Evolutionary conservation across 2,888 invertebrate species (phyloP), one percentile per base, ranked within the genome.

Genomic region (Hemithea aestivaria): DNA sequence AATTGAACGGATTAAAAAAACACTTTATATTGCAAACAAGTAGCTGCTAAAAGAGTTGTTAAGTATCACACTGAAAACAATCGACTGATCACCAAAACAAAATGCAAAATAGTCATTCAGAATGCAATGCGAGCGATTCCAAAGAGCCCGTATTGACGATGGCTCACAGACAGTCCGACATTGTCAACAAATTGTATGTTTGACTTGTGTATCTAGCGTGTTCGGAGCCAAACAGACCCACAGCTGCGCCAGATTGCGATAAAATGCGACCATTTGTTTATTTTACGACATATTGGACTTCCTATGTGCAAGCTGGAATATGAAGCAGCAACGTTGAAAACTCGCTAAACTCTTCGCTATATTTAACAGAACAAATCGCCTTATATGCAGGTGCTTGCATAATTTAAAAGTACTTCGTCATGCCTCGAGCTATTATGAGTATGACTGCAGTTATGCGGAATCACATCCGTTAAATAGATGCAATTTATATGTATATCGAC

Each of bases 151-250:
- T 49, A 46, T 54, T 38, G 48, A 44, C 48, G 40, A 31, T 38
- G 27, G 27, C 33, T 40, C 40, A 44, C 44, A 50, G 44, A 53
- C 37, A 48, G 40, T 47, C 51, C 46, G 53, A 45, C 46, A 53
- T 38, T 58, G 66, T 63, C 62, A 65, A 63, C 61, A 66, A 49
- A 53, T 48, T 45, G 42, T 45, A 45, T 55, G 59, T 61, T 60
- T 53, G 50, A 46, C 31, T 42, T 46, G 40, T 51, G 39, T 51
- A 42, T 41, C 37, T 37, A 35, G 27, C 31, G 26, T 28, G 36
- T 29, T 36, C 26, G 22, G 22, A 42, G 38, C 37, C 41, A 42
- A 42, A 37, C 33, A 32, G 9, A 20, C 25, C 25, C 56, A 53
- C 56, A 60, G 54, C 56, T 62, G 58, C 48, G 41, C 47, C 35